Percentiles rank a stretch among this genome's conserved stretches.
These are phyloP conservation scores for Pelobates cultripes DNA, from an alignment of 2,797 vertebrate genomes.

Conservation along the genomic window DNA sequence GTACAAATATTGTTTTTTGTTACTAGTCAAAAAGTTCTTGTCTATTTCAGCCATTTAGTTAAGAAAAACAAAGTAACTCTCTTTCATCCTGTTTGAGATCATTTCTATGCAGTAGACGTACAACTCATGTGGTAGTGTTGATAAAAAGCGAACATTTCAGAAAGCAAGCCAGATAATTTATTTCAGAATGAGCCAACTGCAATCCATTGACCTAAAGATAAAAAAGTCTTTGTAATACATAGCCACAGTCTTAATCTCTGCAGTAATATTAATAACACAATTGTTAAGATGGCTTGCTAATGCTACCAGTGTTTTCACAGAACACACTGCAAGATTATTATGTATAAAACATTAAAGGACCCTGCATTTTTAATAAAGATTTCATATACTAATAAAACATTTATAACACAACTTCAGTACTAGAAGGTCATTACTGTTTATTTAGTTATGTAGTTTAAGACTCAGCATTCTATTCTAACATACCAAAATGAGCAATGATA, in stretches of 20 bases:
- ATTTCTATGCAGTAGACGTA: conserved; percentile 46
- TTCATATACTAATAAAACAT: conserved; percentile 38
- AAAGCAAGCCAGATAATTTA: conserved; percentile 45
- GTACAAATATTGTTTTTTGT: background rate
- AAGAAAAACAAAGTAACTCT: conserved; percentile 41
- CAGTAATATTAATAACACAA: conserved; percentile 49
- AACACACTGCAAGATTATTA: conserved; percentile 29
- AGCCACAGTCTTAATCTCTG: conserved; percentile 41
- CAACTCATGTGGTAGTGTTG: conserved; percentile 8
- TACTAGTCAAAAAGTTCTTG: background rate
- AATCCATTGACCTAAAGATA: conserved; percentile 50
- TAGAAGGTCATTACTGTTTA: conserved; percentile 39
- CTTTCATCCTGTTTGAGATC: conserved; percentile 39
- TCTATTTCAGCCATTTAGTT: conserved; percentile 33
- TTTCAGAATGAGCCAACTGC: conserved; percentile 32
- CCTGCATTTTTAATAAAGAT: conserved; percentile 50
- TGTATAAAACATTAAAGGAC: conserved; percentile 51
- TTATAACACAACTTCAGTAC: conserved; percentile 27
- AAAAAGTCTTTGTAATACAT: conserved; percentile 45
- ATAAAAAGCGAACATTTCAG: conserved; percentile 52
- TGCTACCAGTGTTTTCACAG: conserved; percentile 36
- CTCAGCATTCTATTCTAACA: background rate
- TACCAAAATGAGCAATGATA: background rate
- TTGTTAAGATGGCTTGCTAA: conserved; percentile 34
- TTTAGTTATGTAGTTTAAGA: conserved; percentile 4